Conservation (phyloP, 2,113 vertebrate species). For the Rafetus swinhoei region DNA sequence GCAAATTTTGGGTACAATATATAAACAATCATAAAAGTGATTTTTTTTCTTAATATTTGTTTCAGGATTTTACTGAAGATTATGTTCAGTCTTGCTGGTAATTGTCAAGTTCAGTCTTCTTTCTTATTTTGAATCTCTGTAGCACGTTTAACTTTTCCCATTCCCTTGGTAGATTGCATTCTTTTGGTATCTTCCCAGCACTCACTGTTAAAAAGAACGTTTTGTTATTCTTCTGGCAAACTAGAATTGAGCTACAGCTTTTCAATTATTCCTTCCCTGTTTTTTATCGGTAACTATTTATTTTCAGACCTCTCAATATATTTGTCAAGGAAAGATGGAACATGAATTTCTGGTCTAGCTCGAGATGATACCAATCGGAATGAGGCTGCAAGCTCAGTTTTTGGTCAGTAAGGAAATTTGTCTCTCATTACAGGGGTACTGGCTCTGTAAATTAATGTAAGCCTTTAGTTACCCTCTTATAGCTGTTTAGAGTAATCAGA, state of each 20-base stretch:
- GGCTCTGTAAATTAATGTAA: background rate
- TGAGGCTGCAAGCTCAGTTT: background rate
- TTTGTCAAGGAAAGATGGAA: background rate
- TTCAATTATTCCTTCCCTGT: background rate
- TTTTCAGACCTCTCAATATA: background rate
- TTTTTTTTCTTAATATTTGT: background rate
- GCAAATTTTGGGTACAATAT: background rate
- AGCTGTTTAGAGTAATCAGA: too few species aligned
- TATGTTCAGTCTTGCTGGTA: background rate
- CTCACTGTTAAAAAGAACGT: background rate
- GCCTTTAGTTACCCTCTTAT: too few species aligned
- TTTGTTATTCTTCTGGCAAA: background rate
- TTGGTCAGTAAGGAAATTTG: background rate
- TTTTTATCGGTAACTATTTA: background rate
- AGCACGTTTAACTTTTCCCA: background rate
- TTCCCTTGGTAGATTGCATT: background rate
- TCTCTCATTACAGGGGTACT: background rate
- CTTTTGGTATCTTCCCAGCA: background rate
- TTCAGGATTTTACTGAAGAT: background rate
- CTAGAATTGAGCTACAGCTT: background rate
- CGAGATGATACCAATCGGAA: background rate
- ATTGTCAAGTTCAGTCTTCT: background rate
- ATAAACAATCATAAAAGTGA: background rate
- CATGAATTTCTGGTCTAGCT: background rate
- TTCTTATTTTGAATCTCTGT: background rate